Evolutionary conservation across 1,140 invertebrate genomes (phyloP).

Genomic region (Planococcus citri): DNA sequence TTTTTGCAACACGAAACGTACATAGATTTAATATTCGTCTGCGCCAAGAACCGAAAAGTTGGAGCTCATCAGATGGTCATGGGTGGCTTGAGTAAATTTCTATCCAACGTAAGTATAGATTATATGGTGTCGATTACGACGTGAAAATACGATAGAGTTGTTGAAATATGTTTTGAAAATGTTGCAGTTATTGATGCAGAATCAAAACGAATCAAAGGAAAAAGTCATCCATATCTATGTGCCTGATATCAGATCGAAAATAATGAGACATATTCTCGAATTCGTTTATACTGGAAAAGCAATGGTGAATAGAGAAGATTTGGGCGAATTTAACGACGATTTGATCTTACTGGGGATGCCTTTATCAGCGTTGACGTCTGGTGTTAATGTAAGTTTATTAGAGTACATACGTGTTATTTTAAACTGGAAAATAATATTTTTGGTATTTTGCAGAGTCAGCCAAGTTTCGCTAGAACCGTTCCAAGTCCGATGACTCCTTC

Average conservation of each 20-base stretch:
- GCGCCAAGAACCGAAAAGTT: neutral
- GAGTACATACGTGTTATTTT: too few relatives aligned
- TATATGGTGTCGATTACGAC: too few relatives aligned
- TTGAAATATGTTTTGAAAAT: too few relatives aligned
- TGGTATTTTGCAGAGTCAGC: too few relatives aligned
- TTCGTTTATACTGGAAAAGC: conserved; percentile 8
- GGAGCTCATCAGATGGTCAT: conserved; percentile 4
- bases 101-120: neutral
- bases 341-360: neutral
- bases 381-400: neutral
- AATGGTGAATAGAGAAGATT: neutral
- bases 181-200: neutral
- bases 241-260: neutral
- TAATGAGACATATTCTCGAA: neutral
- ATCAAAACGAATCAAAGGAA: neutral
- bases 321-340: conserved; percentile 9
- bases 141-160: too few relatives aligned
- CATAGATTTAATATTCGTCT: conserved; percentile 1
- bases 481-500: too few relatives aligned
- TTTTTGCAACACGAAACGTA: neutral
- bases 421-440: too few relatives aligned
- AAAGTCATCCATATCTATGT: neutral
- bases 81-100: neutral
- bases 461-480: too few relatives aligned
- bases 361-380: neutral